Conservation (phyloP, 2,797 vertebrate species). For the Sebastes wilsoni region DNA sequence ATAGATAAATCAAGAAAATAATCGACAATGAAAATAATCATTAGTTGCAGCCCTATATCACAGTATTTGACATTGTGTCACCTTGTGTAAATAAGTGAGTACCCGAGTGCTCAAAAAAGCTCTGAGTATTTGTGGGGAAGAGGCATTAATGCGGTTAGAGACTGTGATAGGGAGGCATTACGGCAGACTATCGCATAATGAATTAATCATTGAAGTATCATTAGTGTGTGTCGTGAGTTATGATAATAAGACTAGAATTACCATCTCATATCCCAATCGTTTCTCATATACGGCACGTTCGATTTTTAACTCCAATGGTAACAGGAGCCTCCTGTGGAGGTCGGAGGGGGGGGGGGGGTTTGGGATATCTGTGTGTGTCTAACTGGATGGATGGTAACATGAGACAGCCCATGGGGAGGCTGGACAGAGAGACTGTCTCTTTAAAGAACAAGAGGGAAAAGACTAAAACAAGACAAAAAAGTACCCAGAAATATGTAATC, state of each 20-base stretch:
- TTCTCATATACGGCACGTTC: slow-evolving; percentile 56
- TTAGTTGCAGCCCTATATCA: neutral
- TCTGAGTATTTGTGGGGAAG: neutral
- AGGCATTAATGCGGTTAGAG: slow-evolving; percentile 28
- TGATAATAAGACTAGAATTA: slow-evolving; percentile 64
- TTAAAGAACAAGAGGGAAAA: slow-evolving; percentile 8
- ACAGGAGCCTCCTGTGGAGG: slow-evolving; percentile 52
- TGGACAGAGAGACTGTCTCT: slow-evolving; percentile 18
- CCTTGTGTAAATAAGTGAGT: slow-evolving; percentile 26
- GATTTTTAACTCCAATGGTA: slow-evolving; percentile 63
- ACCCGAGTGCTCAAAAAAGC: slow-evolving; percentile 4
- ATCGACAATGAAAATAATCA: too few species aligned
- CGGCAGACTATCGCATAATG: slow-evolving; percentile 35
- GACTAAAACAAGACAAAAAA: neutral
- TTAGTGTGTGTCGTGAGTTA: slow-evolving; percentile 48
- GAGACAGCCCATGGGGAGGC: slow-evolving; percentile 26
- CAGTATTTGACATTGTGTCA: neutral
- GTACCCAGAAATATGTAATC: neutral
- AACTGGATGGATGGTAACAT: slow-evolving; percentile 43
- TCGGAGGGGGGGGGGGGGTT: neutral
- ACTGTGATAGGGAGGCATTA: slow-evolving; percentile 32
- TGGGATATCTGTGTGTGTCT: neutral
- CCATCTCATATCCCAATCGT: slow-evolving; percentile 54
- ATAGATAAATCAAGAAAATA: too few species aligned
- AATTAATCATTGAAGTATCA: slow-evolving; percentile 60